Base-by-base conservation (phyloP, 1,140 invertebrate species). In the Mycetomoellerius zeteki region DNA sequence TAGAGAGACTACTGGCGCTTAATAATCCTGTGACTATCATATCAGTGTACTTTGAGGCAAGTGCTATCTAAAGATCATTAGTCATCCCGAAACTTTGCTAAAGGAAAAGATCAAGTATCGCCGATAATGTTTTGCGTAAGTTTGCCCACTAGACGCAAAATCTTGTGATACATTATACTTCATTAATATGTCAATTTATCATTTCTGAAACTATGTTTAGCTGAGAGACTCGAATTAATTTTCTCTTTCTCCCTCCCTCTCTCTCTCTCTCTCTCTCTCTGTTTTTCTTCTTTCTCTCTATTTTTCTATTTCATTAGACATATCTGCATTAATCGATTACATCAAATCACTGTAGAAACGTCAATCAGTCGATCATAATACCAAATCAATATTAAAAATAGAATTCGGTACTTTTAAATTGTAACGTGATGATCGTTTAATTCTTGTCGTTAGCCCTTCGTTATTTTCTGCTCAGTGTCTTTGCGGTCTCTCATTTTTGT, bases 371-470 rank as follows among this genome's bases (percentile, higher is more conserved):
- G 47, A 81, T 54, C 30, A 27, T 50, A 12, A 54, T 12, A 43
- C 21, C 30, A 3, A 14, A 58, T 2, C 27, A 52, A 30, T 10
- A 8, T 24, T 19, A 54, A 19, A 21, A 84, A 19, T 43, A 43
- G 24, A 33, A 60, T 60, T 33, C 33, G 21, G 4, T 0, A 8
- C 7, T 62, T 81, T 64, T 76, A 27, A 78, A 80, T 33, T 65
- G 65, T 30, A 37, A 69, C 82, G 84, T 86, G 90, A 92, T 87
- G 87, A 86, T 85, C 85, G 87, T 91, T 85, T 86, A 91, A 91
- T 92, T 89, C 89, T 86, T 88, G 84, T 93, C 88, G 86, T 88
- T 87, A 89, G 76, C 82, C 90, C 81, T 80, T 73, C 54, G 60
- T 89, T 76, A 73, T 86, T 81, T 88, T 62, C 75, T 50, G 30